Percentiles rank a stretch among this genome's conserved stretches.
Conservation (phyloP, 2,888 invertebrate genomes). For the Graphium colonna region DNA sequence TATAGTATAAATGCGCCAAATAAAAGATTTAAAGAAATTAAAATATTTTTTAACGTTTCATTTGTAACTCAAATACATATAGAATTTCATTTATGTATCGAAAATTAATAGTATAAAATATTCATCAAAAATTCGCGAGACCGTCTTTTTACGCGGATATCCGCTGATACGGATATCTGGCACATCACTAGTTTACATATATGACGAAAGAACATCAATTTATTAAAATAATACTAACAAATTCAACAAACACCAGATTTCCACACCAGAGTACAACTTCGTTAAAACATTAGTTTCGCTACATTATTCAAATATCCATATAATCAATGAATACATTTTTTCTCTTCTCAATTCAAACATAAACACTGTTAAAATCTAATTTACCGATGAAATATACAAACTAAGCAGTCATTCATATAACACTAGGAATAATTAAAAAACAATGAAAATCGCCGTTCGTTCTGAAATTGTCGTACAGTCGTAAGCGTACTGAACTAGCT, state of each 20-base stretch:
- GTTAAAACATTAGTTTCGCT: not conserved
- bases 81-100: no score
- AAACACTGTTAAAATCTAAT: conserved; percentile 58
- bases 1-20: no score
- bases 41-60: no score
- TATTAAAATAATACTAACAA: no score
- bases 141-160: no score
- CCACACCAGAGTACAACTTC: conserved; percentile 5
- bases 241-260: not conserved
- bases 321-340: conserved; percentile 48
- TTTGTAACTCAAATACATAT: no score
- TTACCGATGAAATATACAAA: conserved; percentile 63
- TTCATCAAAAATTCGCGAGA: no score
- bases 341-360: conserved; percentile 44
- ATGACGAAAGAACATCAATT: not conserved
- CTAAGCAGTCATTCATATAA: conserved; percentile 78
- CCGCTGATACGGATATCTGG: no score
- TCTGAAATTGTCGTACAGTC: conserved; percentile 66
- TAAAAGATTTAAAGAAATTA: no score
- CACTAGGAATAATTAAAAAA: conserved; percentile 61
- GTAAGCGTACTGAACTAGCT: conserved; percentile 74
- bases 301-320: conserved; percentile 41
- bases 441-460: conserved; percentile 51
- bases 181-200: no score
- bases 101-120: no score